Evolutionary conservation across 2,113 vertebrate genomes (phyloP).

Genomic region (Neotoma lepida): DNA sequence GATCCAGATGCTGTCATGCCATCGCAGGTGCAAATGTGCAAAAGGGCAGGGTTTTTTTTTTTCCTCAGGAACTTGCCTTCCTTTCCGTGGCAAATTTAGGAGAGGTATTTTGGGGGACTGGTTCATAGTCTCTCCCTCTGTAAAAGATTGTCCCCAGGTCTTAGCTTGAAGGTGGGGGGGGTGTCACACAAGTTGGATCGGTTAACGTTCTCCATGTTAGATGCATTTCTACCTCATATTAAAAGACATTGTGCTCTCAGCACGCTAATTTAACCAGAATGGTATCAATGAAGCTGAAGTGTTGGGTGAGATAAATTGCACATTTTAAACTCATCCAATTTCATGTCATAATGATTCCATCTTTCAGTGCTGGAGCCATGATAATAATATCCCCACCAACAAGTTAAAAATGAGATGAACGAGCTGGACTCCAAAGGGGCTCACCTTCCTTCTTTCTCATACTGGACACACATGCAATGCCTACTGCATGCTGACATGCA

Average conservation of each 20-base stretch:
- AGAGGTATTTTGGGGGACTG: neutral
- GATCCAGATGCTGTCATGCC: neutral
- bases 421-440: neutral
- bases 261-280: neutral
- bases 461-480: neutral
- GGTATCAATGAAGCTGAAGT: neutral
- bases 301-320: neutral
- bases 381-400: slow-evolving; percentile 1
- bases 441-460: neutral
- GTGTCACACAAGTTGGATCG: neutral
- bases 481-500: neutral
- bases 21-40: neutral
- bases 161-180: slow-evolving; percentile 3
- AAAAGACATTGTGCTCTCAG: neutral
- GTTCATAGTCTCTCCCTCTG: neutral
- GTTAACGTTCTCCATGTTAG: slow-evolving; percentile 1
- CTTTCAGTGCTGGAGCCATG: neutral
- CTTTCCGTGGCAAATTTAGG: slow-evolving; percentile 6
- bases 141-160: neutral
- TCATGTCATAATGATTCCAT: neutral
- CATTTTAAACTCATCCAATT: neutral
- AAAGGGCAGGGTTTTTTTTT: neutral
- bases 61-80: neutral
- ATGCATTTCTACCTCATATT: slow-evolving; percentile 62
- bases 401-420: slow-evolving; percentile 30